Conservation (phyloP, 1,140 invertebrate genomes). For the Bombus cullumanus region DNA sequence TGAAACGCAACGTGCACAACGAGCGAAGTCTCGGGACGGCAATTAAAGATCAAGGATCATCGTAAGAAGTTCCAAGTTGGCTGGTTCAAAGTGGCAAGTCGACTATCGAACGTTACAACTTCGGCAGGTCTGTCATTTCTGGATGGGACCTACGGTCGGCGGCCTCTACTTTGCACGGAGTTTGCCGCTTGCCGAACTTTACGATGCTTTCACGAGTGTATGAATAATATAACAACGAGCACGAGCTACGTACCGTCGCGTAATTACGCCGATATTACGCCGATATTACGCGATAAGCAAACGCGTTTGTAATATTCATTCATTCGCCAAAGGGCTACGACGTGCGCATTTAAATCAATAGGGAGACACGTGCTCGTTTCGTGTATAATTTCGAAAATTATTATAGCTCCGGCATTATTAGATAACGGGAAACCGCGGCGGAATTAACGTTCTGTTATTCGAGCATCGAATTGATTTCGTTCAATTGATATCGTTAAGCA, state of each 20-base stretch:
- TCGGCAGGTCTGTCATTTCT: constrained; percentile 7
- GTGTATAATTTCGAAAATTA: not conserved
- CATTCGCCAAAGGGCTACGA: not conserved
- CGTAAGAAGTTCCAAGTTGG: not conserved
- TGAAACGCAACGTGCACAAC: not conserved
- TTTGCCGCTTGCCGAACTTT: constrained; percentile 23
- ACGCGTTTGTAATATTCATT: constrained; percentile 13
- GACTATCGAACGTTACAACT: constrained; percentile 1
- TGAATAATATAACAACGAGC: constrained; percentile 30
- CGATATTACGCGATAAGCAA: constrained; percentile 34
- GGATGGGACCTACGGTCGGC: not conserved
- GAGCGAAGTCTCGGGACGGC: not conserved
- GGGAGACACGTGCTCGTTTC: too few species aligned
- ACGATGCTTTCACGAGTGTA: constrained; percentile 19
- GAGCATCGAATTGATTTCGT: not conserved
- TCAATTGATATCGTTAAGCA: not conserved
- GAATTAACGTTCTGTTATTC: not conserved
- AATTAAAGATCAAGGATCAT: constrained; percentile 19
- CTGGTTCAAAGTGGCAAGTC: not conserved
- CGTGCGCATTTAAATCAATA: constrained; percentile 17
- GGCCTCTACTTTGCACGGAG: not conserved
- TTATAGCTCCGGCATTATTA: not conserved
- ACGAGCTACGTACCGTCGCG: not conserved
- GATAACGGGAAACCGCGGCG: not conserved
- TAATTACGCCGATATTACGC: constrained; percentile 28